Percentiles rank a stretch among this genome's conserved stretches.
These are phyloP conservation scores for Tautogolabrus adspersus DNA, from an alignment of 2,113 vertebrate genomes.

Conservation along the genomic window DNA sequence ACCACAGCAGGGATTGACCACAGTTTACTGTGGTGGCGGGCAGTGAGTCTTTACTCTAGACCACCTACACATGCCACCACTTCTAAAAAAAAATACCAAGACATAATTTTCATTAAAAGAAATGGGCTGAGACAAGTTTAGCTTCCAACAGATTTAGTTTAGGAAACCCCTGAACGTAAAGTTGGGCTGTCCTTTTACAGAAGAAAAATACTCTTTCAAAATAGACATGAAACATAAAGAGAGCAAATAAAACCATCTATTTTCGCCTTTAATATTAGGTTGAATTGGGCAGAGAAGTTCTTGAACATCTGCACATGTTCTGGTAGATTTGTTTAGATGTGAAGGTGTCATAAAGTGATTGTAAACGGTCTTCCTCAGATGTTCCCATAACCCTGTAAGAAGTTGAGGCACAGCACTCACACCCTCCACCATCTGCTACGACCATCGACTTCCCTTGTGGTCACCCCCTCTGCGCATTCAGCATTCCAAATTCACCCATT, in stretches of 20 bases:
- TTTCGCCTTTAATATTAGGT: not conserved
- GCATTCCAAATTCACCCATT: conserved; percentile 76
- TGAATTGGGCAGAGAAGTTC: not conserved
- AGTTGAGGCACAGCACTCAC: conserved; percentile 26
- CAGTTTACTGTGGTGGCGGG: not conserved
- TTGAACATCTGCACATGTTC: too few species aligned
- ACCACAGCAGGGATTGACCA: conserved; percentile 1
- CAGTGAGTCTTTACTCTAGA: not conserved
- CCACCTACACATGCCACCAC: not conserved
- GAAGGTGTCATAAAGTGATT: not conserved
- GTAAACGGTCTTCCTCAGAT: not conserved
- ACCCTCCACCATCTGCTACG: conserved; percentile 72
- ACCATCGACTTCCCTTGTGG: conserved; percentile 85
- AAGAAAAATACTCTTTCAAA: not conserved
- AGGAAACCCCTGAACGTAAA: not conserved
- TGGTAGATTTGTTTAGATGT: not conserved
- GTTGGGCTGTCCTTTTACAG: not conserved
- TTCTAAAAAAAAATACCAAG: not conserved
- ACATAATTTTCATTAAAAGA: not conserved
- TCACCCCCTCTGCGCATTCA: conserved; percentile 77
- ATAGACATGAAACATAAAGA: not conserved
- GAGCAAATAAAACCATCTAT: too few species aligned
- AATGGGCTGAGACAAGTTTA: not conserved
- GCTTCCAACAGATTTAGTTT: not conserved
- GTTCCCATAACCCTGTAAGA: conserved; percentile 37